Conservation (phyloP, 2,113 vertebrate species). For the Halcyon malimbica region DNA sequence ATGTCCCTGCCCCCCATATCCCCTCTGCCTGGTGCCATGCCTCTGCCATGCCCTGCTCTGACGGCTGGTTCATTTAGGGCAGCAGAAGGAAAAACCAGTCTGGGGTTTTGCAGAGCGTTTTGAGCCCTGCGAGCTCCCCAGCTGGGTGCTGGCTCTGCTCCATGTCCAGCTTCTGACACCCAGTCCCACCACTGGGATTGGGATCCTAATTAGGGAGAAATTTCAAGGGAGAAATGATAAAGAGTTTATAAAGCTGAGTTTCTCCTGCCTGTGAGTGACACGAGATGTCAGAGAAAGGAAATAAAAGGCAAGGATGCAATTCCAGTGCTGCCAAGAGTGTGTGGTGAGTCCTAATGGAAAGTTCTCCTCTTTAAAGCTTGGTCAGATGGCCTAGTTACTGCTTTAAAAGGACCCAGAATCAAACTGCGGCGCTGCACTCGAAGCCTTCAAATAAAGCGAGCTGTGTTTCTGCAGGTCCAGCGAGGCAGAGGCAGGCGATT, state of each 20-base stretch:
- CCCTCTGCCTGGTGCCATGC: neutral
- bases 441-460: constrained; percentile 71
- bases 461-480: constrained; percentile 61
- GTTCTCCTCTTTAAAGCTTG: constrained; percentile 71
- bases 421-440: constrained; percentile 61
- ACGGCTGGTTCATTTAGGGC: neutral
- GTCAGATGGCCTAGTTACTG: constrained; percentile 73
- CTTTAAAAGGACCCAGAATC: constrained; percentile 69
- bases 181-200: neutral
- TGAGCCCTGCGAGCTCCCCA: fast-evolving
- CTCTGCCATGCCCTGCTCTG: neutral
- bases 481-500: constrained; percentile 55
- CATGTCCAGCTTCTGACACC: neutral
- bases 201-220: constrained; percentile 59
- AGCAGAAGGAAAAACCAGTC: neutral
- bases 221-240: constrained; percentile 53
- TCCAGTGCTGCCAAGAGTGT: constrained; percentile 49
- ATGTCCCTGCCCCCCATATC: neutral
- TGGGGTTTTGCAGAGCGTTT: neutral
- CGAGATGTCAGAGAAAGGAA: constrained; percentile 63
- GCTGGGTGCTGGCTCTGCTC: neutral
- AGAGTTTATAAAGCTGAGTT: constrained; percentile 29
- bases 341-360: constrained; percentile 68
- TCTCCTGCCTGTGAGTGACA: constrained; percentile 59
- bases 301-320: constrained; percentile 70